Base-by-base conservation (phyloP, 2,888 invertebrate species). In the Chloromyia formosa region DNA sequence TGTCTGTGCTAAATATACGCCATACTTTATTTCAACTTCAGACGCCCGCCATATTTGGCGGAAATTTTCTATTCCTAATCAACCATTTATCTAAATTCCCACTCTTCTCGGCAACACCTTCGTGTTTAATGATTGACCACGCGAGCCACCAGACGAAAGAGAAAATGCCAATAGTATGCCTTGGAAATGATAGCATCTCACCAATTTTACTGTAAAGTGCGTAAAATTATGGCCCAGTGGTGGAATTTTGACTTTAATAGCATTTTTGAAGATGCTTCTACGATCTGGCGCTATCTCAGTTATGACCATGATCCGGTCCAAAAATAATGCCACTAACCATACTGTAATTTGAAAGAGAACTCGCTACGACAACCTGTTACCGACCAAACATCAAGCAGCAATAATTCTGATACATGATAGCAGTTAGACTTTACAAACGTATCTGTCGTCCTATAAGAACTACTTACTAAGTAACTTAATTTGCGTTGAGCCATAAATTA, bases 201-300 rank as follows among this genome's bases (percentile, higher is more conserved):
- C 53, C 14, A 16, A 54, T 45, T 20, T 49, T 23, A 20, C 49
- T 49, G 22, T 69, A 69, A 69, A 69, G 20, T 49, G 23, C 49
- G 23, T 54, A n/a, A 54, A 69, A 69, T 69, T 69, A 69, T 53
- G 54, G 53, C 16, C 14, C 23, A 49, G 5, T n/a, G 68, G 12
- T 69, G 68, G 68, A 69, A 69, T 53, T 54, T 53, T 23, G 68
- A 69, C 68, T 14, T 69, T 69, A 10, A 69, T 69, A 53, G 27
- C 53, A 45, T 18, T 69, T 27, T 27, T 5, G 9, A 62, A 62
- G 62, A 62, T 62, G 62, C 49, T 27, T 61, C n/a, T n/a, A n/a
- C 14, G 20, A 61, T 9, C 12, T 35, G 16, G 23, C 54, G 27
- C 16, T 69, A 53, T 53, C 68, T 69, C 54, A 27, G 23, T 54